Conservation (phyloP, 1,140 invertebrate genomes). For the Apis cerana region DNA sequence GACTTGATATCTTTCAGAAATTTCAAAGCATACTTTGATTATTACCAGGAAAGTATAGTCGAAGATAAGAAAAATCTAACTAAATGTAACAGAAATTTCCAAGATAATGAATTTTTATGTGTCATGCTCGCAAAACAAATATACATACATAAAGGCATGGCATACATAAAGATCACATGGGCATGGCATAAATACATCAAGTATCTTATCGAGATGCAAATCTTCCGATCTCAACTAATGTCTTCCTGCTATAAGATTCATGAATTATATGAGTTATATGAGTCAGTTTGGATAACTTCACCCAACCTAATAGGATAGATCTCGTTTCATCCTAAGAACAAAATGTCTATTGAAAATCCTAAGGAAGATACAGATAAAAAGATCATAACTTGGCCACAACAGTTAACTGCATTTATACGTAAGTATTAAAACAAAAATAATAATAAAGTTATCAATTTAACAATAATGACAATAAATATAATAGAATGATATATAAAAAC, state of each 20-base stretch:
- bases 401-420: slow-evolving; percentile 64
- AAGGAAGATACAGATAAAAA: slow-evolving; percentile 1
- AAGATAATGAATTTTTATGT: slow-evolving; percentile 43
- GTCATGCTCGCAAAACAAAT: slow-evolving; percentile 5
- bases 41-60: not conserved
- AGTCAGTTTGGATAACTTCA: slow-evolving; percentile 31
- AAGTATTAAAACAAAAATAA: slow-evolving; percentile 30
- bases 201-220: slow-evolving; percentile 62
- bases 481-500: too few species aligned
- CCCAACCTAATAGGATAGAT: slow-evolving; percentile 11
- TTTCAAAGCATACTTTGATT: not conserved
- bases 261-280: slow-evolving; percentile 16
- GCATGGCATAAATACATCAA: slow-evolving; percentile 54
- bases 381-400: slow-evolving; percentile 68
- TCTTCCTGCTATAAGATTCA: slow-evolving; percentile 39
- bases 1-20: slow-evolving; percentile 42
- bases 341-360: slow-evolving; percentile 40
- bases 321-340: not conserved
- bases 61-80: slow-evolving; percentile 35
- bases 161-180: slow-evolving; percentile 23
- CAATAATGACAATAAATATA: too few species aligned
- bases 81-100: not conserved
- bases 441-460: too few species aligned
- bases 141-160: not conserved
- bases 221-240: slow-evolving; percentile 17